A percentile compares a stretch with the other conserved stretches of the same genome.
Conservation (phyloP, 2,797 vertebrate genomes). For the Arctocebus calabarensis region DNA sequence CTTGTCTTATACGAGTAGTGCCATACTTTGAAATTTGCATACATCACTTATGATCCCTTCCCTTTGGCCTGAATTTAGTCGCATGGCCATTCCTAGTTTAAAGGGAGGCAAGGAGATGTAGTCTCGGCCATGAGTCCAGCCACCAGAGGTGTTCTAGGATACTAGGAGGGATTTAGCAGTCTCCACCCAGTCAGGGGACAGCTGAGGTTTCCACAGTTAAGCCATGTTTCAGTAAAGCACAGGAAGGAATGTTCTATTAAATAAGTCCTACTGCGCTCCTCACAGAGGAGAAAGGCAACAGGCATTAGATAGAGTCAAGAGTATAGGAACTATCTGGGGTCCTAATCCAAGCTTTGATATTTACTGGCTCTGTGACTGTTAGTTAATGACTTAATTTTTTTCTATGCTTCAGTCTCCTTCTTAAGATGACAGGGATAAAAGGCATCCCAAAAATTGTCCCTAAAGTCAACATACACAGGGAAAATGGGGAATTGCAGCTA, state of each 20-base stretch:
- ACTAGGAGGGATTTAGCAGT: not conserved
- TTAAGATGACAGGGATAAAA: not conserved
- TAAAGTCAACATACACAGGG: too few relatives aligned
- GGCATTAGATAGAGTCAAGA: not conserved
- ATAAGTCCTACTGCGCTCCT: not conserved
- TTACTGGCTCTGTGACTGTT: not conserved
- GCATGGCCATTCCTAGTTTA: not conserved
- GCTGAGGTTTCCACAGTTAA: conserved; percentile 49
- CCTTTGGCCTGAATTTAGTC: not conserved
- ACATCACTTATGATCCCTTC: not conserved
- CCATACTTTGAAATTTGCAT: not conserved
- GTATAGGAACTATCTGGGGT: not conserved
- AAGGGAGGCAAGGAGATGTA: not conserved
- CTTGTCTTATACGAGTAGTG: not conserved
- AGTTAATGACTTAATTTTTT: not conserved
- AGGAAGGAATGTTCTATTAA: not conserved
- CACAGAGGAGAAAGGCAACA: not conserved
- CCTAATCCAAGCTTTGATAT: not conserved
- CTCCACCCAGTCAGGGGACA: not conserved
- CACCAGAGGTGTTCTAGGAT: not conserved
- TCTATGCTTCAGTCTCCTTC: conserved; percentile 19
- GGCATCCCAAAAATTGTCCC: too few relatives aligned
- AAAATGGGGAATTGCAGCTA: too few relatives aligned
- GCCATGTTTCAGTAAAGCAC: conserved; percentile 29
- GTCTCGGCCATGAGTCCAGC: not conserved